Evolutionary conservation across 2,113 vertebrate species (phyloP), one percentile per base, ranked within the genome.

Genomic region (Misgurnus anguillicaudatus): DNA sequence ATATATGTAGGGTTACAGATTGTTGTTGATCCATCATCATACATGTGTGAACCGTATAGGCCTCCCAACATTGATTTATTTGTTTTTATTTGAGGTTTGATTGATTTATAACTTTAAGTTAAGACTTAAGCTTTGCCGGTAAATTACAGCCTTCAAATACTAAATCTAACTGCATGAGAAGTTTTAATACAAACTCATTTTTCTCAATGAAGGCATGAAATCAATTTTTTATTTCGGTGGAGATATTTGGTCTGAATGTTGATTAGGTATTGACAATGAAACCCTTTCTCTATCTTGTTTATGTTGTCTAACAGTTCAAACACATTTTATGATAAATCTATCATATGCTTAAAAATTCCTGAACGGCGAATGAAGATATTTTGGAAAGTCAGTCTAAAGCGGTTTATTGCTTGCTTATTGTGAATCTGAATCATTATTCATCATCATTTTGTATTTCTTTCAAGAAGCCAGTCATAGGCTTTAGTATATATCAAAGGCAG

Each of bases 231-330:
- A 63, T 66, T 45, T 21, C 13, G 4, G 81, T 88, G 88, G 90
- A 88, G 88, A 90, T 89, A 87, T 84, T 76, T 78, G 79, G 74
- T 69, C 75, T 75, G 19, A 88, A 73, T 86, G 87, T 90, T 90
- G 83, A 84, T 42, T 55, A 14, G 9, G 14, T 76, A 75, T 69
- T 65, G 42, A 77, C 45, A 38, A 4, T 42, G 38, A 73, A 24
- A 51, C 36, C 24, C 21, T 21, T 38, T 2, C 4, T 53, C 31
- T 74, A 45, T 31, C 66, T 84, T 65, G 69, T 82, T 86, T 90
- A 80, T 88, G 84, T 84, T 86, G 87, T 86, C 87, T 89, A 87
- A 87, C 89, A 88, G 86, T 86, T 89, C 89, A 90, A 91, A 91
- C 86, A 85, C 84, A 77, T 84, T 84, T 84, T 79, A 84, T 88